Base-by-base conservation (phyloP, 2,113 vertebrate species). In the Brachionichthys hirsutus region DNA sequence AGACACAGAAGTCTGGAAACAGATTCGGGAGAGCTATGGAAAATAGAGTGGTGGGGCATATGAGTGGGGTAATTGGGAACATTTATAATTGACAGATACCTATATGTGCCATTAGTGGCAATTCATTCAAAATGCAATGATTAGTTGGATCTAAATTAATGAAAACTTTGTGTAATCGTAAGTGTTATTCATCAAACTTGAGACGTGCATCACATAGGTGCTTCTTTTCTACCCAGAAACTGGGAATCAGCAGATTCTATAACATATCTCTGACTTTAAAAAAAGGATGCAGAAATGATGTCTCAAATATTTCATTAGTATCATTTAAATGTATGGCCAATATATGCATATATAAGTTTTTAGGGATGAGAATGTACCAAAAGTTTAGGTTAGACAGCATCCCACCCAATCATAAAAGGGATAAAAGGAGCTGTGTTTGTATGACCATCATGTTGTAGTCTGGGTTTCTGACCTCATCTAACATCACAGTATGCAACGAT, bases 181-280 rank as follows among this genome's bases (percentile, higher is more conserved):
- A 46, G 1, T 12, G 34, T 55, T 51, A 52, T 66, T 59, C 30
- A 56, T 74, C 30, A 30, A 30, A 52, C 24, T 47, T 16, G n/a
- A n/a, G n/a, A n/a, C n/a, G n/a, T n/a, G n/a, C n/a, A n/a, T 17
- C 22, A 59, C 40, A 51, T 11, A 61, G 49, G 46, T 59, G 63
- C 62, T 59, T 48, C 48, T 55, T 51, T 11, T 30, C 45, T 4
- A 4, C 48, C 45, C 35, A 34, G 12, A 52, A 49, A 16, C 45
- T 59, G 9, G 62, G 57, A 67, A 71, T 44, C 50, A 36, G 4
- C 24, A 30, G 24, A 30, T 8, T 30, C 3, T 3, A 4, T 3
- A 30, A 30, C 24, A 30, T 17, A 61, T 58, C 46, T 75, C 59
- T 68, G 46, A 54, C 43, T 41, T 22, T 54, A 12, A 12, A 38